Base-by-base conservation (phyloP, 2,888 invertebrate species). In the Caenorhabditis japonica region DNA sequence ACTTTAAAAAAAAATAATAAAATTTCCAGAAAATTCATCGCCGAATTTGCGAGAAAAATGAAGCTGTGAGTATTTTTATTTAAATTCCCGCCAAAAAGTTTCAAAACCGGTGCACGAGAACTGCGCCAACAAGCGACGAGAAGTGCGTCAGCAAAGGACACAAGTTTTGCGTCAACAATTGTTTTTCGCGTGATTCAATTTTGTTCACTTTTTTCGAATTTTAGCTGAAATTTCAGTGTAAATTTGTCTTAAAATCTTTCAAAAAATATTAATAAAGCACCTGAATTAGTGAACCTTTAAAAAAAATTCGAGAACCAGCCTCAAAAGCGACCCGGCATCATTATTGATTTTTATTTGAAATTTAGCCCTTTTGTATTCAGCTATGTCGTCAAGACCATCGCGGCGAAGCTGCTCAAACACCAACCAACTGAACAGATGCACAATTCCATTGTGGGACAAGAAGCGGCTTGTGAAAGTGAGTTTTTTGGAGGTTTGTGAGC, bases 111-210 rank as follows among this genome's bases (percentile, higher is more conserved):
- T 30, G 44, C 53, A 38, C 43, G 17, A 1, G 17, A 51, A 66
- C 39, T 10, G 53, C 53, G 59, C 36, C 58, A 59, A 44, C 39
- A 0, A 12, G 1, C 15, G 13, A 38, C 59, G 12, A 15, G 15
- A 59, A 68, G 36, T 19, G 53, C 68, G 68, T 12, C 59, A 68
- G 27, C 34, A 36, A 17, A 7, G 21, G 0, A 3, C 33, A 23
- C 52, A 27, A 46, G 47, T 41, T 53, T 47, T 27, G 59, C 59
- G 68, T 53, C 34, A 59, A 7, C 39, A 44, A 17, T 46, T 38
- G 47, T 52, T 46, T 19, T 52, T 46, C 47, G 68, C 59, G 59
- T 59, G 68, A 66, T 66, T 66, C 56, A 44, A 56, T 56, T 41
- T 36, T 39, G 34, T 13, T 30, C 38, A 21, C 19, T 23, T 25